Percentiles rank a stretch among this genome's conserved stretches.
Evolutionary conservation across 2,113 vertebrate genomes (phyloP).

Genomic region (Columba livia): DNA sequence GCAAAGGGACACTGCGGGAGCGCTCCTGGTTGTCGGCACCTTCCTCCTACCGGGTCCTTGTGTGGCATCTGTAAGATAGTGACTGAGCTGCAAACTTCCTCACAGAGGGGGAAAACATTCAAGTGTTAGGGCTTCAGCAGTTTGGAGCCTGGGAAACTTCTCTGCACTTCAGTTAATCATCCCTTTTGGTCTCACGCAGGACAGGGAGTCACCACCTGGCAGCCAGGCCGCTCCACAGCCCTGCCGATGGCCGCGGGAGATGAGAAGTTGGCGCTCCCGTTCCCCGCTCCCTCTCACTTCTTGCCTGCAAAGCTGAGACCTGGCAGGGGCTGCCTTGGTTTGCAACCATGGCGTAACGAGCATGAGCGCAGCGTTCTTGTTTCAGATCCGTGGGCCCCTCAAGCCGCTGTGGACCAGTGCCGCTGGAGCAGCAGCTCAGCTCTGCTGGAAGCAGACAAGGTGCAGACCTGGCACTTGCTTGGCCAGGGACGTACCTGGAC

Average conservation of each 20-base stretch:
- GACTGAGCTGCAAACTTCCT: background rate
- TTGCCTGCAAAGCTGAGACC: background rate
- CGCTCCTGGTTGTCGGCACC: fast-evolving
- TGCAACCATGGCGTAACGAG: background rate
- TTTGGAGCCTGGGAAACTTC: background rate
- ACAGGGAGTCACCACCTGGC: background rate
- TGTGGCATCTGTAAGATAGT: fast-evolving
- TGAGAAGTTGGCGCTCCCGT: fast-evolving
- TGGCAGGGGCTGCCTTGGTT: background rate
- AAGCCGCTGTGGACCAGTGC: background rate
- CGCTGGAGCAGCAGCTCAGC: background rate
- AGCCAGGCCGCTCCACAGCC: background rate
- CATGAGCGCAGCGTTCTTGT: background rate
- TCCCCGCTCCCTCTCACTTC: background rate
- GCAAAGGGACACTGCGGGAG: background rate
- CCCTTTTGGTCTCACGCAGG: fast-evolving
- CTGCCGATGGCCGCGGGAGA: fast-evolving
- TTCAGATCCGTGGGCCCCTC: fast-evolving
- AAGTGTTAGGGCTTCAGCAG: fast-evolving
- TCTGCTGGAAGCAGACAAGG: background rate
- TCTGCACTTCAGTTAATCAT: background rate
- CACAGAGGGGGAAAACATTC: fast-evolving
- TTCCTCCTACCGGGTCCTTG: background rate
- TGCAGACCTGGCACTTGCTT: background rate
- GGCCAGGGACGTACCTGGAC: no score